Evolutionary conservation across 2,888 invertebrate genomes (phyloP), one percentile per base, ranked within the genome.

Genomic region (Holacanthella duospinosa): DNA sequence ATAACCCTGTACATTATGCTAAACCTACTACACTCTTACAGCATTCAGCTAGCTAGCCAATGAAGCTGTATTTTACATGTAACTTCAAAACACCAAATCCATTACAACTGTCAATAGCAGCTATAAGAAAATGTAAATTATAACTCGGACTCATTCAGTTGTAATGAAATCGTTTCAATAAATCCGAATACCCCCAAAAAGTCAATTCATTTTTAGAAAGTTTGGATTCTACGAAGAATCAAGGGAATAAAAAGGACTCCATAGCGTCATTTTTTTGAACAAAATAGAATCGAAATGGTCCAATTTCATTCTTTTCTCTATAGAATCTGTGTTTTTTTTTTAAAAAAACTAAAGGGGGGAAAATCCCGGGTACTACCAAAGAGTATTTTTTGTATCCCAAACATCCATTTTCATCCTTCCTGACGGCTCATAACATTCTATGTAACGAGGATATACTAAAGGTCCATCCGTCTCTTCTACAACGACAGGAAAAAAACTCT

Each of bases 331-430:
- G 36, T 36, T 36, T 16, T 36, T 36, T 36, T 36, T 36, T 36
- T 6, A 16, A 36, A 16, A 36, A 36, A 36, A 36, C n/a, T 4
- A 21, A 48, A 48, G 48, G 48, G 48, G 48, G 21, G 4, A 4
- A n/a, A 21, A n/a, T 4, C 12, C 12, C n/a, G 48, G 48, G n/a
- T n/a, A n/a, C n/a, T n/a, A n/a, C n/a, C n/a, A n/a, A n/a, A 48
- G 21, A 21, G 48, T 21, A 36, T 36, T 36, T 36, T 36, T 36
- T 21, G 48, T n/a, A 9, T 48, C 55, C 29, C 27, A 12, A 55
- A 55, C 55, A 55, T 55, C 55, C 27, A 55, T 55, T 55, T 55
- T 55, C 55, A 55, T 55, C 27, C 29, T 26, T 6, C 29, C 55
- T 27, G 55, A 55, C 48, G 48, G 48, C 48, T 48, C 48, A 48